A percentile compares a stretch with the other conserved stretches of the same genome.
Conservation (phyloP, 2,888 invertebrate species). For the Blomia tropicalis region DNA sequence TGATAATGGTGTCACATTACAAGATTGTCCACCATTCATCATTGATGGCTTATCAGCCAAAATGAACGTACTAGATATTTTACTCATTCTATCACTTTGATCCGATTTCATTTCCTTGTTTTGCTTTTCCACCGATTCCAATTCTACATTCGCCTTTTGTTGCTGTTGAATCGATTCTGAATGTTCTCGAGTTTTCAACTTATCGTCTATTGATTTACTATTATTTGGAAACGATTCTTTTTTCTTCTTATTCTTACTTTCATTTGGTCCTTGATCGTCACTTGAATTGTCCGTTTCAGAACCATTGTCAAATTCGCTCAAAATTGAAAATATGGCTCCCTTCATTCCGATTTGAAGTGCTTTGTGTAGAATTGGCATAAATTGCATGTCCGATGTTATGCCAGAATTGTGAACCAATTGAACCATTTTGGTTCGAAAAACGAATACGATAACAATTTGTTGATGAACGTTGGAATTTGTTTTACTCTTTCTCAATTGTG, state of each 20-base stretch:
- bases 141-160: neutral
- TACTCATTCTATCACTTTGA: too few species aligned
- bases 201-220: too few species aligned
- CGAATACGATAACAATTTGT: neutral
- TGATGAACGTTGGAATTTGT: neutral
- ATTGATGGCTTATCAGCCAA: neutral
- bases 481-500: neutral
- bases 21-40: neutral
- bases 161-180: neutral
- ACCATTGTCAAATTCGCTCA: neutral
- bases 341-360: conserved; percentile 11
- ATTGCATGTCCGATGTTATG: neutral
- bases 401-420: conserved; percentile 10
- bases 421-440: neutral
- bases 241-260: neutral
- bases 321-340: conserved; percentile 2
- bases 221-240: too few species aligned
- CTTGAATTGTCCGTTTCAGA: neutral
- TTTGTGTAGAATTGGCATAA: neutral
- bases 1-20: neutral
- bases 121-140: too few species aligned
- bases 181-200: neutral
- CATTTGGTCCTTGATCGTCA: neutral
- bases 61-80: neutral
- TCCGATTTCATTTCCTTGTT: too few species aligned